phyloP scores from a whole-genome alignment of 2,113 vertebrate species.

The Psephotus haematonotus region DNA sequence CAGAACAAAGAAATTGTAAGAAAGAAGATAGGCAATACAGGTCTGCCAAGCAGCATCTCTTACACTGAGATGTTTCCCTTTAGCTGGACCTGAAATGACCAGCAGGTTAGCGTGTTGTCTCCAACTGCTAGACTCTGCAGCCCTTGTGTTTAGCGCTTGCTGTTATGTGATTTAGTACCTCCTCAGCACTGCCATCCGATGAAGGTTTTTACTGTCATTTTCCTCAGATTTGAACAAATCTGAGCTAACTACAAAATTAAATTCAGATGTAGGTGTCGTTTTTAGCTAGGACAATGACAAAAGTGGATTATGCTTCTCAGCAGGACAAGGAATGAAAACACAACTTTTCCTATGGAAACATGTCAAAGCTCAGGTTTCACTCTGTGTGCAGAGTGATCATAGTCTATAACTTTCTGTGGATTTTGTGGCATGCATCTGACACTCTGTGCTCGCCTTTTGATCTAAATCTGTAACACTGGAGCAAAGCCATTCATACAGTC shows the following conservation, averaged over 20 bases:
- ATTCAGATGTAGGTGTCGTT: not conserved
- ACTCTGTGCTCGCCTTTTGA: not conserved
- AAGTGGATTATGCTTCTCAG: not conserved
- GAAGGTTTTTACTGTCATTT: not conserved
- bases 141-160: accelerated
- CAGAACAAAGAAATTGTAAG: not conserved
- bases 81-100: not conserved
- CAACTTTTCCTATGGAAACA: not conserved
- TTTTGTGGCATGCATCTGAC: not conserved
- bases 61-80: not conserved
- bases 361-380: not conserved
- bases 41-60: not conserved
- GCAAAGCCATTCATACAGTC: not conserved
- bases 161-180: not conserved
- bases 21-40: not conserved
- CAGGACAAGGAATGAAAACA: not conserved
- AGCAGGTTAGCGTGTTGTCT: not conserved
- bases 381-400: not conserved
- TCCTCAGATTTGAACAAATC: not conserved
- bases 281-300: not conserved
- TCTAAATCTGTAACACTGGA: not conserved
- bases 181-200: not conserved
- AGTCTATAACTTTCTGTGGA: not conserved
- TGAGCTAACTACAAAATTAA: not conserved
- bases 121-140: not conserved